Evolutionary conservation across 1,140 invertebrate species (phyloP).

Genomic region (Drosophila truncata): DNA sequence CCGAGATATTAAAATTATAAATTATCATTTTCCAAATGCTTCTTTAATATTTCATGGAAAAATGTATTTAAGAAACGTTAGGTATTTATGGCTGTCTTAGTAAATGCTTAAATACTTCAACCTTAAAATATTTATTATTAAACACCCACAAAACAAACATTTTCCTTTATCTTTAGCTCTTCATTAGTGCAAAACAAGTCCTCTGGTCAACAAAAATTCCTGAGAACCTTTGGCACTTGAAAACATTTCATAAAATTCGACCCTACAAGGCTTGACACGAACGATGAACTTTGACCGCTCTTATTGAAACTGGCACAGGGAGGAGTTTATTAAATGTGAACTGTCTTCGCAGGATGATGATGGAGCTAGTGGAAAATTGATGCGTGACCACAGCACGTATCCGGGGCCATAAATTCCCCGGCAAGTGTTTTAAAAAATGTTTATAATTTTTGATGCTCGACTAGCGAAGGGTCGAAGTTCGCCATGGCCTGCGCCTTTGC

Average conservation of each 20-base stretch:
- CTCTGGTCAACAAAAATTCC: neutral
- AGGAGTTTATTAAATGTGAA: constrained; percentile 62
- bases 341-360: constrained; percentile 40
- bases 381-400: constrained; percentile 78
- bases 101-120: neutral
- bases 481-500: constrained; percentile 12
- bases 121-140: neutral
- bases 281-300: constrained; percentile 25
- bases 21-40: no score
- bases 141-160: neutral
- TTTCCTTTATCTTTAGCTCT: neutral
- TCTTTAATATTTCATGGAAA: no score
- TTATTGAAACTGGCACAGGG: constrained; percentile 52
- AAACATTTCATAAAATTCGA: constrained; percentile 14
- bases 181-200: neutral
- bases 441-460: constrained; percentile 71
- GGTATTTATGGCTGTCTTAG: no score
- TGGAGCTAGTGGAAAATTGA: constrained; percentile 51
- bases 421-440: constrained; percentile 80
- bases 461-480: constrained; percentile 29
- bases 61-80: no score
- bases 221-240: neutral
- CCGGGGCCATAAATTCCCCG: constrained; percentile 71
- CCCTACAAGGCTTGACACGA: constrained; percentile 2
- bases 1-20: no score